Evolutionary conservation across 2,888 invertebrate genomes (phyloP).

Genomic region (Ochropleura leucogaster): DNA sequence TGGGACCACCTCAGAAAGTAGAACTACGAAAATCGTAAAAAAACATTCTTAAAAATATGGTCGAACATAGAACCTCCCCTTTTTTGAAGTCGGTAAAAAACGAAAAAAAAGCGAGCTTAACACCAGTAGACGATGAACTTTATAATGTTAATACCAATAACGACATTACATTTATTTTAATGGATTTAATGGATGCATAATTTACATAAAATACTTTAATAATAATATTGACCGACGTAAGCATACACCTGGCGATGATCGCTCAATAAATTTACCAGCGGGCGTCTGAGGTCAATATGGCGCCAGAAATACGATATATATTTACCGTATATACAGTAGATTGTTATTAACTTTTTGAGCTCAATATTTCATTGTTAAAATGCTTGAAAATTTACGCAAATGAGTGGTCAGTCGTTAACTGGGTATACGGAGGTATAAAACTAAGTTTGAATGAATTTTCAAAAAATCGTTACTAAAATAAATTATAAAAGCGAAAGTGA

Average conservation of each 20-base stretch:
- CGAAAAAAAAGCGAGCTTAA: not conserved
- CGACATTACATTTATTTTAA: conserved; percentile 40
- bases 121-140: conserved; percentile 33
- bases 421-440: not conserved
- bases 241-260: conserved; percentile 32
- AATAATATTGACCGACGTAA: conserved; percentile 30
- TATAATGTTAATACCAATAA: conserved; percentile 38
- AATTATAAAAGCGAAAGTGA: too few relatives aligned
- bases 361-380: conserved; percentile 12
- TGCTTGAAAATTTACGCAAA: not conserved
- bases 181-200: conserved; percentile 38
- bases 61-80: too few relatives aligned
- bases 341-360: conserved; percentile 9
- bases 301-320: conserved; percentile 2
- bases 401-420: not conserved
- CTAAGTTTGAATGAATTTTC: not conserved
- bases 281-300: conserved; percentile 12
- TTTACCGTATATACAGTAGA: not conserved
- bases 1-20: too few relatives aligned
- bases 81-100: not conserved
- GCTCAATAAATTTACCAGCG: conserved; percentile 13
- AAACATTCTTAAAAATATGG: too few relatives aligned
- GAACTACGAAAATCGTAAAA: too few relatives aligned
- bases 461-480: too few relatives aligned
- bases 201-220: conserved; percentile 45